These are phyloP conservation scores for Phycodurus eques DNA, from an alignment of 2,113 vertebrate species.

Conservation along the genomic window DNA sequence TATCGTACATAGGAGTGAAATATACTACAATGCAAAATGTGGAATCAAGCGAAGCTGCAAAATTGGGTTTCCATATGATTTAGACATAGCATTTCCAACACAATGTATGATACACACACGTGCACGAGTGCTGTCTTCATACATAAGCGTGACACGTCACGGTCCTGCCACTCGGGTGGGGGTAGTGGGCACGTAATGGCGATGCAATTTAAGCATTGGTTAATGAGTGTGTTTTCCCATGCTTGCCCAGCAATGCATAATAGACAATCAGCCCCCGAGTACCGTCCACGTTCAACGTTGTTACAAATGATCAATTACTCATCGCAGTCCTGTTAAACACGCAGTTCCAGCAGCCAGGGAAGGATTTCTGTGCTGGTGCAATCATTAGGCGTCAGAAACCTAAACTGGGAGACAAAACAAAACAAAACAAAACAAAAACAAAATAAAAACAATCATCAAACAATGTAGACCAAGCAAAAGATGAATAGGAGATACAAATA, in stretches of 20 bases:
- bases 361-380: conserved; percentile 60
- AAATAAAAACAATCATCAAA: not conserved
- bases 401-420: conserved; percentile 12
- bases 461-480: not conserved
- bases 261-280: conserved; percentile 67
- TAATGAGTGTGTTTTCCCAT: conserved; percentile 70
- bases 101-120: not conserved
- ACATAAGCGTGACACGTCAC: conserved; percentile 61
- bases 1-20: no score
- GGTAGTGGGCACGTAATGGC: conserved; percentile 56
- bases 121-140: conserved; percentile 43
- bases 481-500: not conserved
- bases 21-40: not conserved
- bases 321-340: conserved; percentile 71
- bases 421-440: not conserved
- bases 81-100: not conserved
- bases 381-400: conserved; percentile 52
- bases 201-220: conserved; percentile 66
- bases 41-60: not conserved
- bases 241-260: conserved; percentile 65
- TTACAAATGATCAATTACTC: conserved; percentile 73
- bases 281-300: conserved; percentile 41
- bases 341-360: conserved; percentile 60
- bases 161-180: conserved; percentile 51
- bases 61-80: not conserved